Base-by-base conservation (phyloP, 2,113 vertebrate species). In the Neogale vison region DNA sequence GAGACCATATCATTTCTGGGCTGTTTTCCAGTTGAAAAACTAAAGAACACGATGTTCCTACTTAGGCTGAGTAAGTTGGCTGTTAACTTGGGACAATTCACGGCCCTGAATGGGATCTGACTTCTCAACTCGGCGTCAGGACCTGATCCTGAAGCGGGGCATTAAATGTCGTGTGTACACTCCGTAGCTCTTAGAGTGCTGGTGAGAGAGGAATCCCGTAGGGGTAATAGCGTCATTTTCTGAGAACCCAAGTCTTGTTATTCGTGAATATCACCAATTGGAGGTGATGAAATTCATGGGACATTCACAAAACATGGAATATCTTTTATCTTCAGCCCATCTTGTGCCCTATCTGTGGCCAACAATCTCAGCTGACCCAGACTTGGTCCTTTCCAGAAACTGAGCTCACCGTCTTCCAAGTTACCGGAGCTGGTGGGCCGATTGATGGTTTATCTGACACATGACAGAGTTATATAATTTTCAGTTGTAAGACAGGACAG, bases 1-100 rank as follows among this genome's bases (percentile, higher is more conserved):
- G 57, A 88, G 69, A 12, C 24, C 52, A 1, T 42, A 63, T 47
- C 7, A 24, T 76, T 95, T 84, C 50, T 85, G 84, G 84, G 90
- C 57, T 85, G 18, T 55, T 95, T 95, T 92, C 80, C 84, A 90
- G 84, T 65, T 59, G 31, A 74, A 92, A 90, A 90, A 42, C 39
- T 36, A 29, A 50, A 83, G 92, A 93, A 95, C 24, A 61, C 1
- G 12, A n/a, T 92, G 82, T 83, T 45, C 83, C 90, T 90, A 6
- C 74, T 83, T 10, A 17, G 52, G 76, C 14, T 76, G n/a, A 88
- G 71, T 74, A 69, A 95, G 82, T 55, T 69, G 87, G 74, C 83
- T 57, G 74, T 47, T 57, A 36, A 57, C 86, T 71, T 92, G 31
- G 50, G 76, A 88, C n/a, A 36, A 29, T 24, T 92, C 77, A 59